These are phyloP conservation scores for Crocidura indochinensis DNA, from an alignment of 2,797 vertebrate genomes.

Conservation along the genomic window DNA sequence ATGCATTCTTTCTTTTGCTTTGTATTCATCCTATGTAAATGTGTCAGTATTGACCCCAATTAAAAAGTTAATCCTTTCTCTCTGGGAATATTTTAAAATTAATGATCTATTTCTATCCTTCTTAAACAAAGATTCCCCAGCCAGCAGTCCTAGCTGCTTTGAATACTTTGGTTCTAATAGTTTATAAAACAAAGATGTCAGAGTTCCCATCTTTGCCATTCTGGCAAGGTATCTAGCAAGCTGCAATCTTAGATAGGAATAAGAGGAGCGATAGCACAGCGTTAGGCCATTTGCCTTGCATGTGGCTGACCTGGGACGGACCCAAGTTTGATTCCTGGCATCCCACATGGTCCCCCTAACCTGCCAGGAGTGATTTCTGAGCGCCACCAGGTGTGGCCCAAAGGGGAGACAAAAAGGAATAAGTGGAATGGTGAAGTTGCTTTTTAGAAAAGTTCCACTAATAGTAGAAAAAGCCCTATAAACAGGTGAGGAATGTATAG, in stretches of 20 bases:
- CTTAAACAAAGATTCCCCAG: conserved; percentile 32
- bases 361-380: too few relatives aligned
- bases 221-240: conserved; percentile 13
- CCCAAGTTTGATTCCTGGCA: too few relatives aligned
- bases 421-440: conserved; percentile 43
- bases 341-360: too few relatives aligned
- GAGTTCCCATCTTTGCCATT: conserved; percentile 61
- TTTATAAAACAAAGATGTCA: conserved; percentile 50
- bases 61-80: conserved; percentile 15
- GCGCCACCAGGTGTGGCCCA: too few relatives aligned
- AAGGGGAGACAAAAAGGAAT: neutral
- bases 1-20: conserved; percentile 34
- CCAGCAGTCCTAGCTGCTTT: conserved; percentile 35
- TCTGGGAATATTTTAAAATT: conserved; percentile 77
- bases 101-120: conserved; percentile 80
- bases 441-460: conserved; percentile 55
- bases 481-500: neutral
- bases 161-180: conserved; percentile 46
- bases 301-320: too few relatives aligned
- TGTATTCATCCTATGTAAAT: neutral
- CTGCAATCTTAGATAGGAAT: conserved; percentile 31
- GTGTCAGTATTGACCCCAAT: too few relatives aligned
- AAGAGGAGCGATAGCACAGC: neutral
- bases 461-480: conserved; percentile 19
- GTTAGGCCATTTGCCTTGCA: too few relatives aligned